These are phyloP conservation scores for Esox niger DNA, from an alignment of 2,113 vertebrate genomes.

Conservation along the genomic window DNA sequence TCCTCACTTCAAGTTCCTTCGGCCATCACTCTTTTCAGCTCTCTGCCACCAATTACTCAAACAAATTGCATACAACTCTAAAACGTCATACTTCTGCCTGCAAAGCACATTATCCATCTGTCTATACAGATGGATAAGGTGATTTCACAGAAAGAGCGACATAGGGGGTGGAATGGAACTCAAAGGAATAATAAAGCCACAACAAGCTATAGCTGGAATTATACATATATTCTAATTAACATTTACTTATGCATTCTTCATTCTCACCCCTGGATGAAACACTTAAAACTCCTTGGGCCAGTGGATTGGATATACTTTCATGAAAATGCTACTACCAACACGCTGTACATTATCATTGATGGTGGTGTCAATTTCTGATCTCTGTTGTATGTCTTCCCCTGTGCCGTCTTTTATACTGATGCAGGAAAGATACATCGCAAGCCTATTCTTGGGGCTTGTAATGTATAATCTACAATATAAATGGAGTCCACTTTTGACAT, in stretches of 20 bases:
- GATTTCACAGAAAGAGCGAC: no score
- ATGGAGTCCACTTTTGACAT: conserved; percentile 17
- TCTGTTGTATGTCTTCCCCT: neutral
- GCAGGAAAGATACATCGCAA: conserved; percentile 21
- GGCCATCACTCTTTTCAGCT: no score
- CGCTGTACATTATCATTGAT: conserved; percentile 23
- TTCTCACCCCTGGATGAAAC: conserved; percentile 15
- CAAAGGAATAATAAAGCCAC: conserved; percentile 17
- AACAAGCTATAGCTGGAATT: conserved; percentile 21
- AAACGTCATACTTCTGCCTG: no score
- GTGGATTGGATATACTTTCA: conserved; percentile 24
- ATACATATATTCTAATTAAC: conserved; percentile 37
- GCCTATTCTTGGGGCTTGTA: conserved; percentile 23
- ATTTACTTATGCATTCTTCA: neutral
- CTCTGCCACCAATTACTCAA: no score
- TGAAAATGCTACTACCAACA: conserved; percentile 31
- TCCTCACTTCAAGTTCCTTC: no score
- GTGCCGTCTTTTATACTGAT: conserved; percentile 3
- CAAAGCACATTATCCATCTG: no score
- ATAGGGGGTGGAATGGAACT: no score
- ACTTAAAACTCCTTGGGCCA: neutral
- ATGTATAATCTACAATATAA: conserved; percentile 27
- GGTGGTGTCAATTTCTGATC: neutral
- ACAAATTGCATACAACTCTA: no score
- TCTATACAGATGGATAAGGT: no score